Evolutionary conservation across 2,113 vertebrate species (phyloP).

Genomic region (Tilapia sparmanii): DNA sequence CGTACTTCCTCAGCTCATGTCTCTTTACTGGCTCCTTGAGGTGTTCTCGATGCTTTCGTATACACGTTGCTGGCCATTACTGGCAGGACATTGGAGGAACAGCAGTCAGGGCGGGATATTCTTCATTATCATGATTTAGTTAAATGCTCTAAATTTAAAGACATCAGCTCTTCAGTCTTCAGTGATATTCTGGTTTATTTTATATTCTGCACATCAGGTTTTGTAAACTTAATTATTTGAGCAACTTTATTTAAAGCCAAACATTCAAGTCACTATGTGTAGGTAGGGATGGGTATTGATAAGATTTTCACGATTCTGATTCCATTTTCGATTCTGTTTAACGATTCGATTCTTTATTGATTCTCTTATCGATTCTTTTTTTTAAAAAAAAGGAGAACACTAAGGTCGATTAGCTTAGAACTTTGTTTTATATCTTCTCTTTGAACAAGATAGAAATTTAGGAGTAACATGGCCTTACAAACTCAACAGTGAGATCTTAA

Average conservation of each 20-base stretch:
- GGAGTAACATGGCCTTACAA: no score
- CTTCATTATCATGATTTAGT: neutral
- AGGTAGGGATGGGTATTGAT: no score
- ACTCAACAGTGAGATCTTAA: no score
- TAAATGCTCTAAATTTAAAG: neutral
- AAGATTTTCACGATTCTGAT: no score
- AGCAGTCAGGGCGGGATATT: neutral
- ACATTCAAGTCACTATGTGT: neutral
- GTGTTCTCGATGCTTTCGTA: neutral
- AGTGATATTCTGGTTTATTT: neutral
- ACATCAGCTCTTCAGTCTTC: neutral
- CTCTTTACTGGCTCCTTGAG: neutral
- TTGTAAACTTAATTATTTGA: neutral
- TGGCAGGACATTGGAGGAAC: neutral
- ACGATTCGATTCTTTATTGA: no score
- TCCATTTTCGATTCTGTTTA: no score
- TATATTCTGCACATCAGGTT: neutral
- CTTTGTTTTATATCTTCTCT: no score
- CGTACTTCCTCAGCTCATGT: neutral
- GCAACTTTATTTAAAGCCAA: neutral
- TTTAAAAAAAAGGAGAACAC: no score
- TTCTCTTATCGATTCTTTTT: no score
- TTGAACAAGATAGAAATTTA: no score
- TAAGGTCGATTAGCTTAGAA: no score
- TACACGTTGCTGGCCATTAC: neutral